phyloP scores from a whole-genome alignment of 2,888 invertebrate species.

The Xanthorhoe spadicearia region DNA sequence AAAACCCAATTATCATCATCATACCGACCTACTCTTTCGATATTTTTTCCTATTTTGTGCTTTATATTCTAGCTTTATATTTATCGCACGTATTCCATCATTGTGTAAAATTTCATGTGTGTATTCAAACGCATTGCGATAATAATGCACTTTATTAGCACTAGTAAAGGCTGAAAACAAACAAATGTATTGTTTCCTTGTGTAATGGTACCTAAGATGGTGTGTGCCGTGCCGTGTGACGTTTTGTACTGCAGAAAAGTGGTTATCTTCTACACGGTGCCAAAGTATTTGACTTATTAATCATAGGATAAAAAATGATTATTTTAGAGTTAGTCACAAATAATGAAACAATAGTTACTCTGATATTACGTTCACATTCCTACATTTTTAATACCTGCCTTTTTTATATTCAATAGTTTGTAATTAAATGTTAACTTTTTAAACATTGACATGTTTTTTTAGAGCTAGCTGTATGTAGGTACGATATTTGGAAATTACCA shows the following conservation, averaged over 20 bases:
- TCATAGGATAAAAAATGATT: background rate
- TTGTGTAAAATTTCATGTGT: no score
- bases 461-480: background rate
- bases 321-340: constrained; percentile 10
- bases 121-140: no score
- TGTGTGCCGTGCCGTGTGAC: constrained; percentile 37
- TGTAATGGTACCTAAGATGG: constrained; percentile 21
- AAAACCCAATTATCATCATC: no score
- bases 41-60: no score
- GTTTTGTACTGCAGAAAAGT: constrained; percentile 27
- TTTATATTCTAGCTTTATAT: no score
- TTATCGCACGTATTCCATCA: no score
- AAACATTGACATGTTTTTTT: constrained; percentile 14
- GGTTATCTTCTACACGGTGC: constrained; percentile 36
- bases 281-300: constrained; percentile 12
- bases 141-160: no score
- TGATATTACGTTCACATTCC: constrained; percentile 31
- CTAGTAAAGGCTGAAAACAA: background rate
- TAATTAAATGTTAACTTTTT: constrained; percentile 11
- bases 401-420: background rate
- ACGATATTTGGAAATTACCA: constrained; percentile 17
- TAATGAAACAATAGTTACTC: constrained; percentile 2
- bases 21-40: no score
- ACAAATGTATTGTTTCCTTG: constrained; percentile 24
- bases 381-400: constrained; percentile 11